phyloP scores from a whole-genome alignment of 2,888 invertebrate species.

The Meteorus cinctellus region DNA sequence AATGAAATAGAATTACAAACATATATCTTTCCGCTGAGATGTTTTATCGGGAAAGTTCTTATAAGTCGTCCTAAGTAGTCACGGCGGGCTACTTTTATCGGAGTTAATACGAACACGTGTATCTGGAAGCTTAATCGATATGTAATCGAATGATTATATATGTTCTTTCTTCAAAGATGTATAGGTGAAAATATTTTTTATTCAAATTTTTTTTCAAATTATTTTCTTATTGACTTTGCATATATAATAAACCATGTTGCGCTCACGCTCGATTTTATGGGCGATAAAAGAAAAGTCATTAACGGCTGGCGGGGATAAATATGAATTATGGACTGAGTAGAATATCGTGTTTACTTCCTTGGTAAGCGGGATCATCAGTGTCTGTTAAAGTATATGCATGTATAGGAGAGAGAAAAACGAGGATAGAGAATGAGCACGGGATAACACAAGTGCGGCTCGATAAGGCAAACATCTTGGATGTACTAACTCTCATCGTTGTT shows the following conservation, averaged over 20 bases:
- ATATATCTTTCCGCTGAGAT: too few relatives aligned
- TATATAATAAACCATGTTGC: background rate
- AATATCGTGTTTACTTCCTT: constrained; percentile 12
- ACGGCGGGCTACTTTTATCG: too few relatives aligned
- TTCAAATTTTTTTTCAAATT: background rate
- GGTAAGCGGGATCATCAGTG: constrained; percentile 31
- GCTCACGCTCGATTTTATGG: background rate
- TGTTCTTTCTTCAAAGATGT: background rate
- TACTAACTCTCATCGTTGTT: constrained; percentile 15
- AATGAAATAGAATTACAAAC: too few relatives aligned
- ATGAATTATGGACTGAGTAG: constrained; percentile 29
- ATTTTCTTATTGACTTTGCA: background rate
- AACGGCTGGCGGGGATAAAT: constrained; percentile 15
- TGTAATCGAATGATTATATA: background rate
- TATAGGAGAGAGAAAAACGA: background rate
- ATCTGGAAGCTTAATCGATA: too few relatives aligned
- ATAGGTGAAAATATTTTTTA: background rate
- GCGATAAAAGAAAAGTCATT: constrained; percentile 29
- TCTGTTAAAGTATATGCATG: background rate
- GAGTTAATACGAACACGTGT: too few relatives aligned
- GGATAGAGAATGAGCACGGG: background rate
- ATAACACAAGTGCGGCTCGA: constrained; percentile 30
- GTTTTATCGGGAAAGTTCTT: too few relatives aligned
- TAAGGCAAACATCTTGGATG: constrained; percentile 44
- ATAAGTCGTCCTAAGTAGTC: too few relatives aligned